Evolutionary conservation across 1,140 invertebrate species (phyloP).

Genomic region (Heterodera carotae): DNA sequence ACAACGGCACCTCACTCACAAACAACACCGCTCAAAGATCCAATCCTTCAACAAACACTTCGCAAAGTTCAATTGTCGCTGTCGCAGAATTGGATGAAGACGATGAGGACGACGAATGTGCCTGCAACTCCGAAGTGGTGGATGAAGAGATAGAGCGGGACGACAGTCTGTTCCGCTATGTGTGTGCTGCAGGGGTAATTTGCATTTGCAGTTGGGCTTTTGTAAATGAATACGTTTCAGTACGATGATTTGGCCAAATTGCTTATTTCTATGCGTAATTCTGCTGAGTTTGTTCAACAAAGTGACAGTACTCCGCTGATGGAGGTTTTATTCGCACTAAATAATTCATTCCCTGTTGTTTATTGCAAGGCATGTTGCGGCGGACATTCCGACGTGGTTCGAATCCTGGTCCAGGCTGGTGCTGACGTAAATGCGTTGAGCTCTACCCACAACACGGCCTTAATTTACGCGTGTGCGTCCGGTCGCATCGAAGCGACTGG

Average conservation of each 20-base stretch:
- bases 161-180: constrained; percentile 84
- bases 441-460: constrained; percentile 95
- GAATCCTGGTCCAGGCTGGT: constrained; percentile 80
- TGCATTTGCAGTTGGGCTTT: not conserved
- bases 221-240: not conserved
- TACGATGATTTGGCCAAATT: constrained; percentile 42
- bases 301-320: constrained; percentile 85
- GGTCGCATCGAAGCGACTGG: constrained; percentile 90
- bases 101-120: constrained; percentile 35
- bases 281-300: constrained; percentile 72
- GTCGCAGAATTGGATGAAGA: constrained; percentile 19
- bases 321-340: constrained; percentile 70
- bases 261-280: constrained; percentile 39
- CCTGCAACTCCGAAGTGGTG: constrained; percentile 30
- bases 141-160: constrained; percentile 33
- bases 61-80: constrained; percentile 15
- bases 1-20: not conserved
- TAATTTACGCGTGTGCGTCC: constrained; percentile 97
- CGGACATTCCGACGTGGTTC: constrained; percentile 88
- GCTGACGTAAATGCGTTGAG: constrained; percentile 97
- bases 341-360: not conserved
- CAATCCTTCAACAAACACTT: not conserved
- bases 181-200: constrained; percentile 79
- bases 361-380: constrained; percentile 79
- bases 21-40: constrained; percentile 2